phyloP scores from a whole-genome alignment of 2,113 vertebrate genomes.

The Lathamus discolor region DNA sequence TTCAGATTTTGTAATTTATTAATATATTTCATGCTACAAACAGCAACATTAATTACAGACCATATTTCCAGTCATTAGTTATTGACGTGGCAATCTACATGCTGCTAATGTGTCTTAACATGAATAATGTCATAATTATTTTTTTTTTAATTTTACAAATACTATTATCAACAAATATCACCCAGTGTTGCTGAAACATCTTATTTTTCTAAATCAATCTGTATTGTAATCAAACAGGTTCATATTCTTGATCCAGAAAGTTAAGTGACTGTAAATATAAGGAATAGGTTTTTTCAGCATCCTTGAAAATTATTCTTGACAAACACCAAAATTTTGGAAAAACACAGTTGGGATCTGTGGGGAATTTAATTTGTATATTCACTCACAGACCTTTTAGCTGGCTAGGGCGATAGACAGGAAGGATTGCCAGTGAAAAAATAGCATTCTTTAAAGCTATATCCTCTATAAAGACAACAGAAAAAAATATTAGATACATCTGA shows the following conservation, averaged over 20 bases:
- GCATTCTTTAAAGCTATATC: background rate
- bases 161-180: background rate
- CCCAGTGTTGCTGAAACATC: background rate
- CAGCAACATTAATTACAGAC: background rate
- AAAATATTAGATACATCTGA: background rate
- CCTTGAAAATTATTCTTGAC: background rate
- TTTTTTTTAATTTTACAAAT: background rate
- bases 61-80: background rate
- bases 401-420: background rate
- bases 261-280: background rate
- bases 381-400: background rate
- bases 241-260: background rate
- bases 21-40: background rate
- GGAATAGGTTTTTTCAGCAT: background rate
- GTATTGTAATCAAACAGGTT: background rate
- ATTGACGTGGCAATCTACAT: background rate
- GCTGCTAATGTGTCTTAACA: background rate
- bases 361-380: background rate
- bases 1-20: background rate
- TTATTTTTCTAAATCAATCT: background rate
- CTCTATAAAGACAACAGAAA: background rate
- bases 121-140: background rate
- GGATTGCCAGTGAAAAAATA: background rate
- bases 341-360: background rate
- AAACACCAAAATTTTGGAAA: background rate